phyloP scores from a whole-genome alignment of 37 sponge, comb jelly and placozoan species.

The Theonella swinhoei region DNA sequence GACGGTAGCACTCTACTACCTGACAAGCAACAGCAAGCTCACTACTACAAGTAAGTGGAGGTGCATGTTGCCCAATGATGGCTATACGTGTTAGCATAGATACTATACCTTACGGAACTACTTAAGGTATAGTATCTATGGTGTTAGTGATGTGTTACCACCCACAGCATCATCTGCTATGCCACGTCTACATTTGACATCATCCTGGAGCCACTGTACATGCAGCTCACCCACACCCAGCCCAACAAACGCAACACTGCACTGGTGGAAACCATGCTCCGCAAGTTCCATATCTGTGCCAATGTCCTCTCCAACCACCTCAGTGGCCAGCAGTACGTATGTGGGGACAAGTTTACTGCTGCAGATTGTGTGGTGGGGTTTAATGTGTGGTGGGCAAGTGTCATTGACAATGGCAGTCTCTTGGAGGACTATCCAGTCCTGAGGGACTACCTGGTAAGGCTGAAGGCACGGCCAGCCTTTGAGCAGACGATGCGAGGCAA shows the following conservation, averaged over 20 bases:
- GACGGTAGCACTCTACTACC: conserved; percentile 36
- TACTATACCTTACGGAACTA: no score
- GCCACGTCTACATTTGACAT: conserved; percentile 58
- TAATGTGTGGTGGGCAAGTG: conserved; percentile 74
- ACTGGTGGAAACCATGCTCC: conserved; percentile 49
- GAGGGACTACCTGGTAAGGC: conserved; percentile 37
- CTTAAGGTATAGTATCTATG: no score
- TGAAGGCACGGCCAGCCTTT: conserved; percentile 56
- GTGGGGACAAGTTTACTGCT: conserved; percentile 70
- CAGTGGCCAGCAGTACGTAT: conserved; percentile 45
- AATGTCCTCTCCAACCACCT: conserved; percentile 54
- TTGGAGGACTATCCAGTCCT: conserved; percentile 64
- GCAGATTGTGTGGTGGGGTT: conserved; percentile 73
- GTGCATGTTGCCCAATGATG: neutral
- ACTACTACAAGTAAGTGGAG: conserved; percentile 59
- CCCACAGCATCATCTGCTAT: conserved; percentile 61
- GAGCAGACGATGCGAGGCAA: conserved; percentile 42
- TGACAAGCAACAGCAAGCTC: conserved; percentile 24
- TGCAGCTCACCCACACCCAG: conserved; percentile 76
- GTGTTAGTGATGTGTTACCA: no score
- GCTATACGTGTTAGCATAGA: neutral
- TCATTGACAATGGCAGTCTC: conserved; percentile 46
- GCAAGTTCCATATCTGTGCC: conserved; percentile 62
- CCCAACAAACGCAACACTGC: conserved; percentile 57
- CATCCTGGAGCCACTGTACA: conserved; percentile 73